These are phyloP conservation scores for Protophormia terraenovae DNA, from an alignment of 2,888 invertebrate species.

Conservation along the genomic window DNA sequence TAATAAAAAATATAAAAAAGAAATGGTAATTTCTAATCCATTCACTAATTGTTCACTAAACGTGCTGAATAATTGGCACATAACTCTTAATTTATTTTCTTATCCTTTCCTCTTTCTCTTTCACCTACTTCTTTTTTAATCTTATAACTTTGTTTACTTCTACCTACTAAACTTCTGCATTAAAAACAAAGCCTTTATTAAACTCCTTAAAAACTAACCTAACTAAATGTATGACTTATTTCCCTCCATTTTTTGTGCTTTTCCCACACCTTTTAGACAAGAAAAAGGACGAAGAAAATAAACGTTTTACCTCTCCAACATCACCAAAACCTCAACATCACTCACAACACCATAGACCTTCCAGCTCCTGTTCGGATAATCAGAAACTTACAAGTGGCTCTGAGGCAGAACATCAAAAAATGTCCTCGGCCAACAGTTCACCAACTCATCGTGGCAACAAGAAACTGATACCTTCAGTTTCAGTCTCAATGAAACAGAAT, in stretches of 20 bases:
- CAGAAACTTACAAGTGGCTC: slow-evolving; percentile 50
- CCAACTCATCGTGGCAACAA: slow-evolving; percentile 61
- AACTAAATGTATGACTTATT: slow-evolving; percentile 46
- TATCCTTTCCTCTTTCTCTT: neutral
- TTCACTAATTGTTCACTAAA: neutral
- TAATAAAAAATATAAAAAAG: too few species aligned
- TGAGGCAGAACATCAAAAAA: slow-evolving; percentile 55
- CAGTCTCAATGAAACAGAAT: slow-evolving; percentile 79
- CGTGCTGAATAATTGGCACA: neutral
- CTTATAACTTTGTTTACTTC: neutral
- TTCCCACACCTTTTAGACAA: slow-evolving; percentile 73
- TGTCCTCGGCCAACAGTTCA: slow-evolving; percentile 46
- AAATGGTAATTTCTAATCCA: too few species aligned
- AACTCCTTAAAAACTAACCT: neutral
- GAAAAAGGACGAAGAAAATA: slow-evolving; percentile 77
- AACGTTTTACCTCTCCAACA: slow-evolving; percentile 73
- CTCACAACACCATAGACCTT: slow-evolving; percentile 60
- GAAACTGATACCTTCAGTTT: slow-evolving; percentile 75
- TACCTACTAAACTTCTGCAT: neutral
- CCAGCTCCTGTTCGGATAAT: slow-evolving; percentile 45
- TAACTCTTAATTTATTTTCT: neutral
- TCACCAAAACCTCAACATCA: slow-evolving; percentile 70
- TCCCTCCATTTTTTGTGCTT: slow-evolving; percentile 42
- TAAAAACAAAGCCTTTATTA: neutral
- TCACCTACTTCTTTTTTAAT: neutral